Base-by-base conservation (phyloP, 2,797 vertebrate species). In the Helarctos malayanus region DNA sequence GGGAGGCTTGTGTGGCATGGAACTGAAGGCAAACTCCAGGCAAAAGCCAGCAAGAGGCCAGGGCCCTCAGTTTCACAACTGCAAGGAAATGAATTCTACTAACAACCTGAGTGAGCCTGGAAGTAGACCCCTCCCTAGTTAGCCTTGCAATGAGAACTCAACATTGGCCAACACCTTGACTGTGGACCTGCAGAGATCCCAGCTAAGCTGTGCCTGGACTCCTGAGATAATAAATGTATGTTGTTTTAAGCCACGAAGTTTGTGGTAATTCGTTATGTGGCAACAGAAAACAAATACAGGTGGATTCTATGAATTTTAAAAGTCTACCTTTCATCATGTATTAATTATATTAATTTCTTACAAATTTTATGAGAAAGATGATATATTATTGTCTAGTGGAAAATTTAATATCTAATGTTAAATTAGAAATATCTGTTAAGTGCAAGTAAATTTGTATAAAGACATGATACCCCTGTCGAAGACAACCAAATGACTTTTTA, bases 301-400 rank as follows among this genome's bases (percentile, higher is more conserved):
- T 23, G 3, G 4, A 21, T 27, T 68, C 57, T 47, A n/a, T 79
- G 85, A 78, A 89, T 84, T 84, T 89, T 59, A 54, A 75, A 91
- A 88, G 14, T 41, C 13, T 79, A 65, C 47, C 11, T 85, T 92
- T 80, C 54, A 88, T 83, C 61, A 89, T 25, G 9, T 45, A 56
- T 38, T 82, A 65, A 57, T 86, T 79, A 3, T n/a, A 69, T 82
- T 76, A 81, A 88, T 61, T 96, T 89, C 52, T 69, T 71, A 89
- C 21, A 69, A 12, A 63, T 73, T 73, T 85, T 27, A 80, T 90
- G 21, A 80, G 83, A 85, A 85, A 35, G 38, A 80, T 81, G 32
- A 69, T 41, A 82, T 52, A 63, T 41, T 89, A 13, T 41, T 86
- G 21, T 78, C 69, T 61, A 76, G 19, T 85, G 23, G 45, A 86